phyloP scores from a whole-genome alignment of 1,140 invertebrate species.

The Microplitis demolitor region DNA sequence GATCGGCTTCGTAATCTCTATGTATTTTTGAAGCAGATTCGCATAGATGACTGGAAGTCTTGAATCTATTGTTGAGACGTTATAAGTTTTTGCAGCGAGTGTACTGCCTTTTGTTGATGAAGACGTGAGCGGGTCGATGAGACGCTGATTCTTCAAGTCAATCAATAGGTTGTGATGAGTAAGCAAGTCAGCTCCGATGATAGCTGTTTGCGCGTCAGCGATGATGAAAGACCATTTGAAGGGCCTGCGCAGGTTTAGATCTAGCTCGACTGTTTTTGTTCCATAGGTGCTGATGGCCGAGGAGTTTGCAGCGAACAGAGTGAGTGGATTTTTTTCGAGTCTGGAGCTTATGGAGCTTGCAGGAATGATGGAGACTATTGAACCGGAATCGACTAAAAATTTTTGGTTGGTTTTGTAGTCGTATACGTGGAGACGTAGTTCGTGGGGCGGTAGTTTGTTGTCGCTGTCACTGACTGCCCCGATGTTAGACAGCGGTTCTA shows the following conservation, averaged over 20 bases:
- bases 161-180: slow-evolving; percentile 22
- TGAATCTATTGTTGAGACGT: neutral
- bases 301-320: slow-evolving; percentile 20
- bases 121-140: slow-evolving; percentile 20
- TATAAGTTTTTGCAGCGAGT: neutral
- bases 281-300: slow-evolving; percentile 22
- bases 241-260: slow-evolving; percentile 12
- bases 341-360: neutral
- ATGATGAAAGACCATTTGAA: slow-evolving; percentile 31
- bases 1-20: neutral
- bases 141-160: slow-evolving; percentile 18
- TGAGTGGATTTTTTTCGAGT: neutral
- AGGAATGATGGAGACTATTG: slow-evolving; percentile 9
- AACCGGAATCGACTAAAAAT: slow-evolving; percentile 19
- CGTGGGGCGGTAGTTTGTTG: neutral
- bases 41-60: neutral
- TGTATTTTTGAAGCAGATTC: neutral
- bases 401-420: neutral
- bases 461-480: neutral
- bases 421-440: neutral
- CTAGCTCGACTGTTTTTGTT: neutral
- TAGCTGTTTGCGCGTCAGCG: slow-evolving; percentile 24
- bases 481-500: neutral
- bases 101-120: neutral
- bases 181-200: slow-evolving; percentile 35